A percentile compares a stretch with the other conserved stretches of the same genome.
These are phyloP conservation scores for Hapalemur alaotrensis DNA, from an alignment of 2,797 vertebrate species.

Conservation along the genomic window DNA sequence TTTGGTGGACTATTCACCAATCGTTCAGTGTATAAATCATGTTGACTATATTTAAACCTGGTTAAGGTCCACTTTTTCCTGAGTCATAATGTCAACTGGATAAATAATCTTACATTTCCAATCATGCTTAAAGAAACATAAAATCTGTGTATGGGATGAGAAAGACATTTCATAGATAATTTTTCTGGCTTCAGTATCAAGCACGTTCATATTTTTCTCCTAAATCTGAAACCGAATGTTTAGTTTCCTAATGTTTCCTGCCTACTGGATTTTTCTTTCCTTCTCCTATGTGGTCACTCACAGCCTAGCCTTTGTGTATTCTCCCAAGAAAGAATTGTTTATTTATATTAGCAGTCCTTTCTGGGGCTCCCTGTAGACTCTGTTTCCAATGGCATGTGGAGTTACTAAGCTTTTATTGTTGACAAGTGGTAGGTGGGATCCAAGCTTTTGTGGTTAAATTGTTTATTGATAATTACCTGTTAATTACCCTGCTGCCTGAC, in stretches of 20 bases:
- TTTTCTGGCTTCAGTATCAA: slow-evolving; percentile 73
- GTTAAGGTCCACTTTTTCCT: slow-evolving; percentile 53
- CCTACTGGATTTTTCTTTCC: slow-evolving; percentile 80
- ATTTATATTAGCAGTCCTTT: slow-evolving; percentile 84
- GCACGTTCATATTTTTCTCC: slow-evolving; percentile 72
- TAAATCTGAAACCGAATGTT: slow-evolving; percentile 76
- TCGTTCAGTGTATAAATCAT: slow-evolving; percentile 47
- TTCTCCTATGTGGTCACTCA: slow-evolving; percentile 65
- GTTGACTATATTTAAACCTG: slow-evolving; percentile 55
- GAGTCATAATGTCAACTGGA: slow-evolving; percentile 53
- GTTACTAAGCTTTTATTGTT: slow-evolving; percentile 85
- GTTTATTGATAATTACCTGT: slow-evolving; percentile 88
- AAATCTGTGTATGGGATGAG: slow-evolving; percentile 48
- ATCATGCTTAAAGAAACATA: slow-evolving; percentile 58
- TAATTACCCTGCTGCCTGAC: slow-evolving; percentile 83
- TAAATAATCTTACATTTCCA: slow-evolving; percentile 65
- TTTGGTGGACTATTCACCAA: slow-evolving; percentile 43
- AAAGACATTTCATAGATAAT: slow-evolving; percentile 71
- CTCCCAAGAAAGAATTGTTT: slow-evolving; percentile 84
- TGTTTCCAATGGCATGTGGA: slow-evolving; percentile 86
- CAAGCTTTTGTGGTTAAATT: slow-evolving; percentile 84
- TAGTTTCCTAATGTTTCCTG: slow-evolving; percentile 81
- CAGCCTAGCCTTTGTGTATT: slow-evolving; percentile 81
- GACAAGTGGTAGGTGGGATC: slow-evolving; percentile 85
- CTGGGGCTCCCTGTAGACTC: slow-evolving; percentile 82